phyloP scores from a whole-genome alignment of 2,797 vertebrate genomes.

The Hirundo rustica region DNA sequence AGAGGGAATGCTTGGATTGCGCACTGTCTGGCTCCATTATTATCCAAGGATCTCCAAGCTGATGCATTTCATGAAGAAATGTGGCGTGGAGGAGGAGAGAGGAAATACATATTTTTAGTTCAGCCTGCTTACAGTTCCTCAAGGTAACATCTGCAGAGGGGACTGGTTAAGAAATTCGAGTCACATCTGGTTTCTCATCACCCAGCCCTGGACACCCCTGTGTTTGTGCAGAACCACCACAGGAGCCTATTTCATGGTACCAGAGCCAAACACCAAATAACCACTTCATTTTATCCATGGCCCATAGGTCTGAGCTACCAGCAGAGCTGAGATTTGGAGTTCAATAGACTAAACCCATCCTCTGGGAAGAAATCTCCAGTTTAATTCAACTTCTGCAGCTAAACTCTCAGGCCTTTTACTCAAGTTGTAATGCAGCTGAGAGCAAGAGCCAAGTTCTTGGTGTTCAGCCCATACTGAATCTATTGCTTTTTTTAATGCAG shows the following conservation, averaged over 20 bases:
- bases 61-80: conserved; percentile 27
- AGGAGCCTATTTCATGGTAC: background rate
- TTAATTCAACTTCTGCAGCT: background rate
- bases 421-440: background rate
- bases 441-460: conserved; percentile 41
- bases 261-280: background rate
- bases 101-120: conserved; percentile 31
- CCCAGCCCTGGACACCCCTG: background rate
- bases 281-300: background rate
- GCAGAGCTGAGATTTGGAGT: background rate
- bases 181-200: background rate
- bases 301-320: background rate
- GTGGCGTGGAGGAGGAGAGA: background rate
- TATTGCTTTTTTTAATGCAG: conserved; percentile 35
- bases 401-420: background rate
- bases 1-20: conserved; percentile 52
- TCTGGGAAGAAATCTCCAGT: background rate
- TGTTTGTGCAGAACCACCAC: background rate
- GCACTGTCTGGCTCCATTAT: conserved; percentile 68
- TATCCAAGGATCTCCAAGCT: conserved; percentile 56
- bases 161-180: background rate
- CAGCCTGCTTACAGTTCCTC: conserved; percentile 21
- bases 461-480: conserved; percentile 61
- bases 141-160: background rate
- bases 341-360: background rate